Evolutionary conservation across 2,888 invertebrate genomes (phyloP).

Genomic region (Aleiodes testaceus): DNA sequence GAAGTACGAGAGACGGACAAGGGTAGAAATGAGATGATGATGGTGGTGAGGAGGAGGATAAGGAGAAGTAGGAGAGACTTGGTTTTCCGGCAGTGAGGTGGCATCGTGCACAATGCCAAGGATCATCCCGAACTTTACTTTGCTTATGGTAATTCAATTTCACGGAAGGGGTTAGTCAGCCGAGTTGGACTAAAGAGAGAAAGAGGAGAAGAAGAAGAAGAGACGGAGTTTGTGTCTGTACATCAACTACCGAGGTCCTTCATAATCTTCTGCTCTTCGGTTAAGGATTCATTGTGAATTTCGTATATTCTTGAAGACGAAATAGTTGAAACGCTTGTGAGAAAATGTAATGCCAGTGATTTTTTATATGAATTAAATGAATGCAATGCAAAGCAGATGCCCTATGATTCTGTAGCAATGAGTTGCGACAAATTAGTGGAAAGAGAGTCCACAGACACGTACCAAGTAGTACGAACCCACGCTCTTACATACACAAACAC

Average conservation of each 20-base stretch:
- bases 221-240: conserved; percentile 36
- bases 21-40: conserved; percentile 11
- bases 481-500: conserved; percentile 8
- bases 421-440: conserved; percentile 62
- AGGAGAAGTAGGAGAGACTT: conserved; percentile 47
- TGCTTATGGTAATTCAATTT: conserved; percentile 71
- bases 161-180: conserved; percentile 53
- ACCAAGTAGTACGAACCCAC: conserved; percentile 26
- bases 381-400: conserved; percentile 4
- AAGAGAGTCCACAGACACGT: conserved; percentile 52
- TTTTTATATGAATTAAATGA: too few species aligned
- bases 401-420: conserved; percentile 56
- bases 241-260: conserved; percentile 50
- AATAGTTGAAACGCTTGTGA: conserved; percentile 54
- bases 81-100: conserved; percentile 59
- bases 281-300: conserved; percentile 24
- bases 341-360: conserved; percentile 6
- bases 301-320: not conserved
- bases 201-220: conserved; percentile 35
- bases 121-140: conserved; percentile 68
- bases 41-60: conserved; percentile 43
- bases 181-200: conserved; percentile 17
- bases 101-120: conserved; percentile 64
- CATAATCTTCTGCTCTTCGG: conserved; percentile 44
- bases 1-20: conserved; percentile 31